These are phyloP conservation scores for Polyommatus iphigenia DNA, from an alignment of 2,888 invertebrate genomes.

Conservation along the genomic window DNA sequence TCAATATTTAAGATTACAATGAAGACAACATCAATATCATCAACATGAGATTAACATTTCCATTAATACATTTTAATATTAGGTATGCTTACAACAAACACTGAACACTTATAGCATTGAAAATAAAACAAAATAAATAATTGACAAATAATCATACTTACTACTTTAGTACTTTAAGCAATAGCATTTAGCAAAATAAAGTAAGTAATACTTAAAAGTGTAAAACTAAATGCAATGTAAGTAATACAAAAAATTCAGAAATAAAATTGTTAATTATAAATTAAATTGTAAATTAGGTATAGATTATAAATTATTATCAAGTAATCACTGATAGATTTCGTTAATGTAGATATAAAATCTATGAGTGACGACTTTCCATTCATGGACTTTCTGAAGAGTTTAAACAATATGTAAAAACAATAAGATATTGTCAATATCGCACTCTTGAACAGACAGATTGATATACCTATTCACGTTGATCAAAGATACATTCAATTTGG, in stretches of 20 bases:
- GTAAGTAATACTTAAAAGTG: background rate
- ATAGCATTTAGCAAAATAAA: background rate
- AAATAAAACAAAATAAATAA: slow-evolving; percentile 4
- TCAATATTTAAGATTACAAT: slow-evolving; percentile 14
- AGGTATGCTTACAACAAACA: background rate
- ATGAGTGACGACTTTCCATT: background rate
- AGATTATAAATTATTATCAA: background rate
- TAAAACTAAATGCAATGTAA: background rate
- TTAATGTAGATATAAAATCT: background rate
- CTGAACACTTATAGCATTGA: background rate
- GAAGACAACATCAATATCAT: slow-evolving; percentile 23
- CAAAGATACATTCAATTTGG: background rate
- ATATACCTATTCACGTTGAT: slow-evolving; percentile 10
- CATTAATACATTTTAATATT: background rate
- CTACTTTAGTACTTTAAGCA: background rate
- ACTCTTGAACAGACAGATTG: background rate
- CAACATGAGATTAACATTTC: slow-evolving; percentile 8
- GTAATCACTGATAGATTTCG: background rate
- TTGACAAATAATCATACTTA: background rate
- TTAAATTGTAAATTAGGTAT: too few relatives aligned
- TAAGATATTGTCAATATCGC: slow-evolving; percentile 17
- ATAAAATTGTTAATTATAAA: background rate
- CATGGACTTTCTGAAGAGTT: too few relatives aligned
- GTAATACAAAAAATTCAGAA: too few relatives aligned
- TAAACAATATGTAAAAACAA: background rate